Evolutionary conservation across 2,797 vertebrate genomes (phyloP), one percentile per base, ranked within the genome.

Genomic region (Limnodromus scolopaceus): DNA sequence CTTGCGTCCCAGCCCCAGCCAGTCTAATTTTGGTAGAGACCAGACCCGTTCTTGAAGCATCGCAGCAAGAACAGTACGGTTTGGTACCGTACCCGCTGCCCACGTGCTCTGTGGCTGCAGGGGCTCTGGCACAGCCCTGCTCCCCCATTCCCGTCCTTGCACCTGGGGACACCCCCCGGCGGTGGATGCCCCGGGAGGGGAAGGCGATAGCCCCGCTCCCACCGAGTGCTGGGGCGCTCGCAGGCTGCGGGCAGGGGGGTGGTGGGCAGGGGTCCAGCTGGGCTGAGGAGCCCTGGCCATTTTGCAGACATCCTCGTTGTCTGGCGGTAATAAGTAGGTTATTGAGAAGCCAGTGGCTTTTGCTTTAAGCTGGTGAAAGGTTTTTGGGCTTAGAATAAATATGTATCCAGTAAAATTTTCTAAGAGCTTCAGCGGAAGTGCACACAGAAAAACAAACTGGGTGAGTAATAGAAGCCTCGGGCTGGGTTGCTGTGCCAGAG

Each of bases 61-160:
- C 3, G 2, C 54, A 57, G 54, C 3, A 0, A 19, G 60, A 66
- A 5, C 10, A n/a, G 32, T 2, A 1, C 1, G 3, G 43, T 61
- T 24, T 36, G 64, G 72, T 53, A 13, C 18, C 20, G 22, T 27
- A 6, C 46, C 39, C 65, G 30, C 60, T 84, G 13, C 41, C 15
- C 9, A 6, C 12, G 6, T 2, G 3, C 45, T 74, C 24, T 34
- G 36, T 6, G 6, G 43, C 18, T 19, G 13, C 80, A n/a, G 83
- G 20, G n/a, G 38, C 58, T 80, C 16, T 15, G 4, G 58, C 36
- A 11, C 16, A 72, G 49, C 0, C 3, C 30, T 66, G 51, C 28
- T 74, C 5, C 43, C 16, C 11, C 0, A 1, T 43, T 79, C 25
- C 58, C 10, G n/a, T 38, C 23, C 41, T 32, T 49, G 41, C 0